These are phyloP conservation scores for Mixornis gularis DNA, from an alignment of 2,113 vertebrate species.

Conservation along the genomic window DNA sequence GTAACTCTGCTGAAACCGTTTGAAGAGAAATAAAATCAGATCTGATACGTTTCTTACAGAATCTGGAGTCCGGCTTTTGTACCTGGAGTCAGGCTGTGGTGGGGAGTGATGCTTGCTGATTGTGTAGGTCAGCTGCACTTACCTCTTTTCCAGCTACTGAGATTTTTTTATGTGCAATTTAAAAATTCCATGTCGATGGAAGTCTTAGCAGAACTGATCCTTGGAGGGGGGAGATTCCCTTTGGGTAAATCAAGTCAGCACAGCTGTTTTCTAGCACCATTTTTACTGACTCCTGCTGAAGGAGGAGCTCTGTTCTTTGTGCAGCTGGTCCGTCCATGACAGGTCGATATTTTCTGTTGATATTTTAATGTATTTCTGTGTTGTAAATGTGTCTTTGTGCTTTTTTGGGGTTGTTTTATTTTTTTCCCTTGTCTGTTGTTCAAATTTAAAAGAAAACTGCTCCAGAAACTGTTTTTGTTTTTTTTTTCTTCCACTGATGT, in stretches of 20 bases:
- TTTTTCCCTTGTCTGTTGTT: neutral
- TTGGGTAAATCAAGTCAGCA: neutral
- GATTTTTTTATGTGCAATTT: neutral
- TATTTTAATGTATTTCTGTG: neutral
- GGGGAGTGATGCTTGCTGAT: neutral
- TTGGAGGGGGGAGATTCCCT: neutral
- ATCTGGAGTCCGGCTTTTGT: neutral
- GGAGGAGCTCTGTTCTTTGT: neutral
- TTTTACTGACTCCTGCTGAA: neutral
- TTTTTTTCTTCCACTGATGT: neutral
- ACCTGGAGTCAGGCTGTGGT: neutral
- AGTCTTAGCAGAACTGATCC: neutral
- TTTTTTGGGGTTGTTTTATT: neutral
- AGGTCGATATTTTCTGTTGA: neutral
- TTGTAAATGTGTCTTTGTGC: neutral
- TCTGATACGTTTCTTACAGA: conserved; percentile 10
- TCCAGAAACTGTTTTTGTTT: neutral
- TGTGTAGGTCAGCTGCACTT: neutral
- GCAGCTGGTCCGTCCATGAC: neutral
- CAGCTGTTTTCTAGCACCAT: neutral
- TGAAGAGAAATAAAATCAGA: conserved; percentile 1
- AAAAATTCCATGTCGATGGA: neutral
- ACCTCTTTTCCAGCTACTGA: neutral
- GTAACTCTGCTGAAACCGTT: conserved; percentile 30
- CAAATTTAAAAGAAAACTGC: neutral